phyloP scores from a whole-genome alignment of 2,113 vertebrate species.

The Peucedramus taeniatus region DNA sequence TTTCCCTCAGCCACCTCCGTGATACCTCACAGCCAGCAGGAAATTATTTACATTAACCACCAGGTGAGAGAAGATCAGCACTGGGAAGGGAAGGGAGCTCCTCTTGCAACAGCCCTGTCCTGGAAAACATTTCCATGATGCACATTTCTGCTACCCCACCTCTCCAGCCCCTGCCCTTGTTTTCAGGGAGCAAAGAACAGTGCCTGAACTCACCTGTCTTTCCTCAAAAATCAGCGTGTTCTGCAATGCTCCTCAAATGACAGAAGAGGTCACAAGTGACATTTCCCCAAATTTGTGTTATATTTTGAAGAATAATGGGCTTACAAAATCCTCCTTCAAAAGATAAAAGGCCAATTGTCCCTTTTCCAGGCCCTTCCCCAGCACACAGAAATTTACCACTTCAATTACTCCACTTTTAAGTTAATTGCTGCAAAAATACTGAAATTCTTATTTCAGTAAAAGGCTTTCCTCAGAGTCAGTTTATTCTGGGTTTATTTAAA shows the following conservation, averaged over 20 bases:
- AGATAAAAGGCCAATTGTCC: not conserved
- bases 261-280: not conserved
- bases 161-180: not conserved
- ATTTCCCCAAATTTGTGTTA: not conserved
- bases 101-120: not conserved
- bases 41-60: not conserved
- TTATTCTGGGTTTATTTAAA: not conserved
- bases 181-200: not conserved
- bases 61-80: fast-evolving
- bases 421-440: not conserved
- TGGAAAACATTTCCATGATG: not conserved
- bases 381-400: not conserved
- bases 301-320: not conserved
- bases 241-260: not conserved
- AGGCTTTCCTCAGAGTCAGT: not conserved
- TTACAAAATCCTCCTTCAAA: not conserved
- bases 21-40: not conserved
- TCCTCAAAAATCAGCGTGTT: not conserved
- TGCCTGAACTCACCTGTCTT: not conserved
- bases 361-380: not conserved
- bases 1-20: not conserved
- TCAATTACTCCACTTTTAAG: not conserved
- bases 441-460: not conserved
- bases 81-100: not conserved
- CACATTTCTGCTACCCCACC: not conserved